Base-by-base conservation (phyloP, 2,113 vertebrate genomes). In the Macrotis lagotis region DNA sequence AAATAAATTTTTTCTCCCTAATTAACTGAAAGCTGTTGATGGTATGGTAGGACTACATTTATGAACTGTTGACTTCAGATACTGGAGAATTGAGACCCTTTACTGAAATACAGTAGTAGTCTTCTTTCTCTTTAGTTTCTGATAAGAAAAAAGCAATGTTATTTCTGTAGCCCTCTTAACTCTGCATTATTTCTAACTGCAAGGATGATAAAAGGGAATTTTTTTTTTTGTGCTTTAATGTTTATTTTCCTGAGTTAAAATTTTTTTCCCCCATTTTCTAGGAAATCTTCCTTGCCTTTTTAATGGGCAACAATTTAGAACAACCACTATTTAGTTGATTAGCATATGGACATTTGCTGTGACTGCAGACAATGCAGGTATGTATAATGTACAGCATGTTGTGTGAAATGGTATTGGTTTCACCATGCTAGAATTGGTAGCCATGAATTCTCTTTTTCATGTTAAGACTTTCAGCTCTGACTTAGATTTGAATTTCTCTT, bases 171-270 rank as follows among this genome's bases (percentile, higher is more conserved):
- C 16, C 16, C 51, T 92, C 51, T n/a, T 91, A 31, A 44, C 44
- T 94, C 44, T 94, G 49, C 5, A 3, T 12, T 3, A 74, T 16
- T 53, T 93, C 89, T 92, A 52, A 92, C 89, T 95, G 24, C 66
- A 50, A 25, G 91, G 89, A 74, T 95, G 89, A 7, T 31, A 50
- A 59, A 94, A 50, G 26, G 49, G 74, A 50, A 91, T 48, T 74
- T 93, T 95, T 94, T 74, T 31, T 26, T 91, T 92, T 47, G 6
- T 92, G 91, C 26, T 8, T 52, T 95, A 89, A 50, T 91, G 37
- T 89, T 95, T 94, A 47, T 94, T 96, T 89, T 49, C 74, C 25
- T 91, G 37, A 92, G 52, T 90, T 93, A 88, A 74, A 90, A 25
- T 91, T 95, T 88, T 51, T 59, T n/a, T n/a, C n/a, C n/a, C 50